These are phyloP conservation scores for Caenorhabditis plicata DNA, from an alignment of 2,888 invertebrate genomes.

Conservation along the genomic window DNA sequence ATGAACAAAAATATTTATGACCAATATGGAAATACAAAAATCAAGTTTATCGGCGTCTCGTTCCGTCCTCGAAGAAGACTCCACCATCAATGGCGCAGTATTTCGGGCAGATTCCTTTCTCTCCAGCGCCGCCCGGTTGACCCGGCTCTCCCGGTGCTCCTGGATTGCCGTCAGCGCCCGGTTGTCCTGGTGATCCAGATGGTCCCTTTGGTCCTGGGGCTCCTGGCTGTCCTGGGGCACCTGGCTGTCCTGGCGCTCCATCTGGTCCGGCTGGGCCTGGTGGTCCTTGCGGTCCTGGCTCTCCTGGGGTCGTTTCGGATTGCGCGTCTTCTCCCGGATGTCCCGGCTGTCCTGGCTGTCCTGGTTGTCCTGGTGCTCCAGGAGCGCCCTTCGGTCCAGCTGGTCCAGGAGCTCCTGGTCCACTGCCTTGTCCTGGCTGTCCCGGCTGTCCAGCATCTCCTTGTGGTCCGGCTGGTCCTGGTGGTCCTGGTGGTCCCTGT, in stretches of 20 bases:
- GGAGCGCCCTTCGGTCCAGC: constrained; percentile 35
- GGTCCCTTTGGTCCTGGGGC: constrained; percentile 42
- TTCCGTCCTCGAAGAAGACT: constrained; percentile 63
- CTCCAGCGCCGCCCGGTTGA: constrained; percentile 45
- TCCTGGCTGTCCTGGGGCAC: constrained; percentile 32
- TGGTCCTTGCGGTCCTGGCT: constrained; percentile 37
- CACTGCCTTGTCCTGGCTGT: constrained; percentile 40
- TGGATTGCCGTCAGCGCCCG: constrained; percentile 36
- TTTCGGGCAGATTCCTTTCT: constrained; percentile 61
- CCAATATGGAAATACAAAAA: too few species aligned
- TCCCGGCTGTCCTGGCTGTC: constrained; percentile 46
- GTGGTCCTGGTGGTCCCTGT: constrained; percentile 47
- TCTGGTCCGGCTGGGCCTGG: constrained; percentile 42
- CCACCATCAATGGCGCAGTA: constrained; percentile 63
- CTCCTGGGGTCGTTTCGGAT: constrained; percentile 39
- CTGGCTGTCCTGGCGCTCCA: constrained; percentile 34
- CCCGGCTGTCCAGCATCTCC: constrained; percentile 49
- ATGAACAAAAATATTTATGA: too few species aligned
- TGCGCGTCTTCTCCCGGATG: constrained; percentile 43
- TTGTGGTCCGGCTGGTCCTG: constrained; percentile 46
- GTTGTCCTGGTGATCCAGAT: constrained; percentile 38
- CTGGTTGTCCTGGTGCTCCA: constrained; percentile 38
- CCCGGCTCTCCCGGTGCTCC: constrained; percentile 46
- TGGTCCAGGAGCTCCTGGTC: constrained; percentile 35
- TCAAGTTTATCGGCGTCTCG: constrained; percentile 32